Evolutionary conservation across 2,797 vertebrate species (phyloP).

Genomic region (Anniella stebbinsi): DNA sequence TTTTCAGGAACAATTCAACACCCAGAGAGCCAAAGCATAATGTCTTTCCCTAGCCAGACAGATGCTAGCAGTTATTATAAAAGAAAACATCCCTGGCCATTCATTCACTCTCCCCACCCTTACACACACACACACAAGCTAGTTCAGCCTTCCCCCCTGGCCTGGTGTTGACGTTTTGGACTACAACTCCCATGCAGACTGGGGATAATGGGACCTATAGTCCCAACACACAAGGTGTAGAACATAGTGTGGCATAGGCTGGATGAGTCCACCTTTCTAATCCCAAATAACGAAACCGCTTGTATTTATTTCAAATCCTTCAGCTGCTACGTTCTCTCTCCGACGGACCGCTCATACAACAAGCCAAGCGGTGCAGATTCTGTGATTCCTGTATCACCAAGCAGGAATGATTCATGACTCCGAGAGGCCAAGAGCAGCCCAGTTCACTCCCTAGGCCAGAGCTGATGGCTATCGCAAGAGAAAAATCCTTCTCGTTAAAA

Average conservation of each 20-base stretch:
- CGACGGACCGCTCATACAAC: no score
- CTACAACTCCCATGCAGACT: neutral
- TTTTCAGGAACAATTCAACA: neutral
- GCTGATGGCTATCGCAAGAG: neutral
- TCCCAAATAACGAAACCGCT: no score
- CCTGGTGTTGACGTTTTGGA: no score
- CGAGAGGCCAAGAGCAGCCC: fast-evolving
- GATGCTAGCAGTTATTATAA: neutral
- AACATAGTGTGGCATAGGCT: neutral
- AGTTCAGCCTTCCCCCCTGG: no score
- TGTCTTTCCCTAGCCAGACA: no score
- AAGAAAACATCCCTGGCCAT: neutral
- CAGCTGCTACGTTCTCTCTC: neutral
- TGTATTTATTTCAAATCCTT: neutral
- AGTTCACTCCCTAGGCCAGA: neutral
- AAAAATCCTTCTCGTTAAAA: neutral
- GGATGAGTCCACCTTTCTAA: no score
- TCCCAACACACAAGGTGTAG: no score
- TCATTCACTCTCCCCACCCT: no score
- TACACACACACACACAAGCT: neutral
- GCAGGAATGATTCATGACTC: fast-evolving
- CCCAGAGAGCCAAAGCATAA: neutral
- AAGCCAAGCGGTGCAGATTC: neutral
- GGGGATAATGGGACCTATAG: neutral
- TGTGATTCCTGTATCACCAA: neutral